Base-by-base conservation (phyloP, 2,113 vertebrate genomes). In the Morone chrysops region DNA sequence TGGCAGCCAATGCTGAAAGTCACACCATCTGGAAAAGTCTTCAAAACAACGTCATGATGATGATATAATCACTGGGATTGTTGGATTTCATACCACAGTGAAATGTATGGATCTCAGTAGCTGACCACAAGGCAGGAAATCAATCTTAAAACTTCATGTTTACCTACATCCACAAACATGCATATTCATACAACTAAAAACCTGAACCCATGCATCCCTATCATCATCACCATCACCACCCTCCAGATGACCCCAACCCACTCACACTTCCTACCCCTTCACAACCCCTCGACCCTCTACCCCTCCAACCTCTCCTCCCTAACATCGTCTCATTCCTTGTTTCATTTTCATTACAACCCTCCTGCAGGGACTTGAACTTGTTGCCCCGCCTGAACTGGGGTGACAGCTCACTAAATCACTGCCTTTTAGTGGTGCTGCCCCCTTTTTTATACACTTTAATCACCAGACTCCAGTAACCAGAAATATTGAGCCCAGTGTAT, bases 341-440 rank as follows among this genome's bases (percentile, higher is more conserved):
- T 93, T 94, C 84, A 92, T 93, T 94, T 95, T 94, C 91, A 95
- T 94, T 94, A 94, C 91, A 89, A 86, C 79, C 84, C 92, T 92
- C 94, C 90, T 93, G 91, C 81, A 48, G 93, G 80, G 92, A 91
- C 87, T 84, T 95, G 93, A 94, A 95, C 94, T 96, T 94, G 87
- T 93, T 91, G 89, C 84, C 93, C 93, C 56, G 76, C 85, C 91
- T 91, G 91, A 88, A 92, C 90, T 77, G 63, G 77, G 89, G 84
- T 89, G 94, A 95, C 95, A 95, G 94, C 93, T 95, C 93, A 89
- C 92, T 96, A 95, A 96, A 96, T 95, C 95, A 96, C 82, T 17
- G 45, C 72, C 84, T 93, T 95, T 96, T 95, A 95, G 94, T 94
- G 92, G 91, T 80, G 78, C 93, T 87, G 91, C 89, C 90, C 89